phyloP scores from a whole-genome alignment of 2,888 invertebrate species.

The Barypeithes pellucidus region DNA sequence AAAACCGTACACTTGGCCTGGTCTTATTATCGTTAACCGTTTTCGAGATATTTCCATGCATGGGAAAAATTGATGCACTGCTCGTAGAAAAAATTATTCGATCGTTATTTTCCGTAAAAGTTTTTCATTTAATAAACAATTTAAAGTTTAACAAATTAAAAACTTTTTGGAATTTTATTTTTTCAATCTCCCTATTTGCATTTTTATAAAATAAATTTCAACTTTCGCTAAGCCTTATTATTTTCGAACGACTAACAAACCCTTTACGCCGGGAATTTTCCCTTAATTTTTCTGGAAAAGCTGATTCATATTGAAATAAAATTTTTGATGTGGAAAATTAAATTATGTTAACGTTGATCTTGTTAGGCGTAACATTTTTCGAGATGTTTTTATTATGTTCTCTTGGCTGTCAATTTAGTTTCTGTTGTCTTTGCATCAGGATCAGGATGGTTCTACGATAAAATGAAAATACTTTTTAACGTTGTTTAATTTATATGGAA shows the following conservation, averaged over 20 bases:
- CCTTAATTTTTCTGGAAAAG: constrained; percentile 31
- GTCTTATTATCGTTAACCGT: too few relatives aligned
- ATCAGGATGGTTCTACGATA: constrained; percentile 13
- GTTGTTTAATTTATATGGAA: constrained; percentile 34
- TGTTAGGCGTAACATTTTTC: constrained; percentile 37
- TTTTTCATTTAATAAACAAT: background rate
- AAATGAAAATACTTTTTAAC: constrained; percentile 29
- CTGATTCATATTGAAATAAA: constrained; percentile 29
- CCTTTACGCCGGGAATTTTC: constrained; percentile 7
- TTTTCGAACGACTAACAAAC: constrained; percentile 8
- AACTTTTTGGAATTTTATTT: background rate
- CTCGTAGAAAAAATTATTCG: too few relatives aligned
- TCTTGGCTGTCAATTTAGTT: constrained; percentile 29
- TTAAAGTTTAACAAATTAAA: constrained; percentile 8
- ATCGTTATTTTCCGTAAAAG: background rate
- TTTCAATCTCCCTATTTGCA: constrained; percentile 12
- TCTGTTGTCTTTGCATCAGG: constrained; percentile 37
- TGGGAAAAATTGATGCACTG: too few relatives aligned
- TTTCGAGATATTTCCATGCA: too few relatives aligned
- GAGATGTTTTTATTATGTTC: constrained; percentile 35
- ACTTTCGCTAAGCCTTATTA: constrained; percentile 19
- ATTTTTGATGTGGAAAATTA: constrained; percentile 34
- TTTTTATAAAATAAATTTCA: constrained; percentile 24
- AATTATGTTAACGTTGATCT: constrained; percentile 42
- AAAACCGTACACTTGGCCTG: too few relatives aligned